Evolutionary conservation across 1,140 invertebrate genomes (phyloP).

Genomic region (Tetramorium parvispinum): DNA sequence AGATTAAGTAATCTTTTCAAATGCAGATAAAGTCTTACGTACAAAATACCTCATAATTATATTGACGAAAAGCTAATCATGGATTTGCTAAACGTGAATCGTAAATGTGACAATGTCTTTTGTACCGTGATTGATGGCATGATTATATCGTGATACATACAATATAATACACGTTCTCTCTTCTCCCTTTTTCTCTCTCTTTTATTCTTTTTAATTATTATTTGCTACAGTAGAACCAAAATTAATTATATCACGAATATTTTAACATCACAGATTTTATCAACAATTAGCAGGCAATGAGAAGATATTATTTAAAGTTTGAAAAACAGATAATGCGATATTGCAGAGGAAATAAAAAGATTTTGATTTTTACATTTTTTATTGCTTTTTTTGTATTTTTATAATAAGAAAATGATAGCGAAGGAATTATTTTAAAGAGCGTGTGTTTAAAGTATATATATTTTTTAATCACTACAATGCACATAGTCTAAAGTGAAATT

Average conservation of each 20-base stretch:
- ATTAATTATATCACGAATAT: background rate
- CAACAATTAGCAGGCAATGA: background rate
- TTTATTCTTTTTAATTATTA: background rate
- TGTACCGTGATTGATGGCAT: background rate
- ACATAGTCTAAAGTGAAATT: background rate
- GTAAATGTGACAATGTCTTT: background rate
- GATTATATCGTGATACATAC: background rate
- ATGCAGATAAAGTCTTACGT: background rate
- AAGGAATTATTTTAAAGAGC: background rate
- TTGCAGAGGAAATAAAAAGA: background rate
- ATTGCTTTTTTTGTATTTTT: background rate
- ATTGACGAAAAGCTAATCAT: background rate
- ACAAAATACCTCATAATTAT: background rate
- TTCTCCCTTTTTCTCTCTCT: background rate
- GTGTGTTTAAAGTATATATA: background rate
- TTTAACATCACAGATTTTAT: background rate
- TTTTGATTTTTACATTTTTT: background rate
- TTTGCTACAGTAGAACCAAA: background rate
- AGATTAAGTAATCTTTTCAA: background rate
- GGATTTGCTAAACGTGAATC: background rate
- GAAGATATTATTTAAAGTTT: background rate
- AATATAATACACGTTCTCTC: background rate
- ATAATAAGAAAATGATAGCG: conserved; percentile 2
- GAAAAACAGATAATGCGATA: background rate
- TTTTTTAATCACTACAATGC: background rate